Evolutionary conservation across 1,140 invertebrate genomes (phyloP).

Genomic region (Ostrea edulis): DNA sequence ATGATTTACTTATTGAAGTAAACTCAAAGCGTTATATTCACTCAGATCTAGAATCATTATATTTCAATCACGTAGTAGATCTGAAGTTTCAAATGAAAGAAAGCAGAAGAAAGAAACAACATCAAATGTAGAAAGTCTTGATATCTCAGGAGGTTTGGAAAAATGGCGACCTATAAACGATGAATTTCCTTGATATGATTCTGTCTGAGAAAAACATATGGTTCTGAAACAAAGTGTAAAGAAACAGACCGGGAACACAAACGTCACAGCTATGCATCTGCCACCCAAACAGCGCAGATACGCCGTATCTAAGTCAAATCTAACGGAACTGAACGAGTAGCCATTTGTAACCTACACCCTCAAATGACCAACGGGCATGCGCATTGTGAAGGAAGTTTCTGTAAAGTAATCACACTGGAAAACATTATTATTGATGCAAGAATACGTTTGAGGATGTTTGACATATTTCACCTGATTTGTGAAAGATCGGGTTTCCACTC

Average conservation of each 20-base stretch:
- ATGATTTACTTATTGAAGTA: neutral
- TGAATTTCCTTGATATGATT: slow-evolving; percentile 20
- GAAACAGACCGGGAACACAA: slow-evolving; percentile 25
- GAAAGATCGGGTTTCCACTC: neutral
- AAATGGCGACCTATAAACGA: neutral
- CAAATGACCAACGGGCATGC: slow-evolving; percentile 7
- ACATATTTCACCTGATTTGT: slow-evolving; percentile 35
- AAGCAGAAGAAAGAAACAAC: neutral
- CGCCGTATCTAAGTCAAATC: slow-evolving; percentile 31
- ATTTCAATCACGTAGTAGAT: neutral
- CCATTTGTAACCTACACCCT: slow-evolving; percentile 34
- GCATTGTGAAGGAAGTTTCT: neutral
- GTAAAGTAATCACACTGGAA: neutral
- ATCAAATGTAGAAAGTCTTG: slow-evolving; percentile 4
- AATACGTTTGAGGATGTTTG: slow-evolving; percentile 30
- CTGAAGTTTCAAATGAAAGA: neutral
- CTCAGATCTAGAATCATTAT: neutral
- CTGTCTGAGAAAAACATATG: slow-evolving; percentile 15
- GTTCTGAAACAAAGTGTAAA: slow-evolving; percentile 23
- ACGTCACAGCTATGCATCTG: slow-evolving; percentile 23
- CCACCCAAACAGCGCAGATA: slow-evolving; percentile 24
- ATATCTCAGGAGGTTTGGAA: neutral
- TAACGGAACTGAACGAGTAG: slow-evolving; percentile 25
- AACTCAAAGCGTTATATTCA: slow-evolving; percentile 6
- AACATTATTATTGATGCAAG: slow-evolving; percentile 24